phyloP scores from a whole-genome alignment of 1,140 invertebrate genomes.

The Lanistes nyassanus region DNA sequence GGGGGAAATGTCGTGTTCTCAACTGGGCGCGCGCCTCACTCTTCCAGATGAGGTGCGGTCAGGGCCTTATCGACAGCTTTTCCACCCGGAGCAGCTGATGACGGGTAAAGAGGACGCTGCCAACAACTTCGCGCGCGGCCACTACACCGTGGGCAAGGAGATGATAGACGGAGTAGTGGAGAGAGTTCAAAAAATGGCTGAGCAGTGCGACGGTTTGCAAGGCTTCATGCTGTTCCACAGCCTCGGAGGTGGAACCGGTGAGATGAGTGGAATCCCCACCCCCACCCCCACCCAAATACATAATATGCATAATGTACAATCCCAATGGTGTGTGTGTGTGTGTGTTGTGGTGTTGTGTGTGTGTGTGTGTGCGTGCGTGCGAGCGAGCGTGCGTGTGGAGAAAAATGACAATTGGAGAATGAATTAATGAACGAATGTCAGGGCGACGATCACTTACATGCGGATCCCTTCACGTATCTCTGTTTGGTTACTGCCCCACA shows the following conservation, averaged over 20 bases:
- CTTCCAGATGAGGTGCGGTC: conserved; percentile 65
- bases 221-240: conserved; percentile 70
- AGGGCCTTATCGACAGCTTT: conserved; percentile 68
- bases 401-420: background rate
- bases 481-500: conserved; percentile 60
- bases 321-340: conserved; percentile 1
- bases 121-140: conserved; percentile 68
- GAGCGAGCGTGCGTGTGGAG: conserved; percentile 2
- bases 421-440: background rate
- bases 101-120: conserved; percentile 84
- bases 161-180: conserved; percentile 65
- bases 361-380: conserved; percentile 4
- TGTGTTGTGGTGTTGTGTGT: background rate
- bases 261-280: background rate
- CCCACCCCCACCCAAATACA: no score
- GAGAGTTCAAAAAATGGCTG: conserved; percentile 52
- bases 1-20: no score
- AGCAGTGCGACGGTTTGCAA: conserved; percentile 60
- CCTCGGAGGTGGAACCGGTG: conserved; percentile 67
- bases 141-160: conserved; percentile 67
- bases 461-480: conserved; percentile 67
- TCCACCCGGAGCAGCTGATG: conserved; percentile 86
- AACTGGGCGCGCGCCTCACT: no score
- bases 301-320: no score
- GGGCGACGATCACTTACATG: background rate